Evolutionary conservation across 1,140 invertebrate genomes (phyloP).

Genomic region (Plutomurus gul): DNA sequence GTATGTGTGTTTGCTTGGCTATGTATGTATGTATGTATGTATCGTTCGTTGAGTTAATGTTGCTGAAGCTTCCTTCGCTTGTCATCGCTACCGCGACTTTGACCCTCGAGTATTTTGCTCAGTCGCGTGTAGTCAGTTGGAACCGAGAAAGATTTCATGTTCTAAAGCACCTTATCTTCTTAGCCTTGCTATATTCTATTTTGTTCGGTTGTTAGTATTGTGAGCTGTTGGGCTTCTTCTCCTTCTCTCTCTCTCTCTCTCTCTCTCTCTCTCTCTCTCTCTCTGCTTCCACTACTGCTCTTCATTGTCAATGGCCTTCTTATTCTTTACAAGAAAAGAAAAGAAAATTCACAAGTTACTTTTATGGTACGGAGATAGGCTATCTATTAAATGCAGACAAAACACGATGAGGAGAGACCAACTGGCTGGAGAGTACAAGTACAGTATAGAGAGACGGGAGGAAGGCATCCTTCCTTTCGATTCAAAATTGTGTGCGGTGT

Average conservation of each 20-base stretch:
- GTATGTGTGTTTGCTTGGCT: too few species aligned
- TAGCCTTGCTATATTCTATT: neutral
- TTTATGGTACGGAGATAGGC: neutral
- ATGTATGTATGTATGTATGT: too few species aligned
- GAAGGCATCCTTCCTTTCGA: slow-evolving; percentile 11
- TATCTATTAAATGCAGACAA: slow-evolving; percentile 27
- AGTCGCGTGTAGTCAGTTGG: slow-evolving; percentile 39
- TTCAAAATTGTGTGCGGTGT: slow-evolving; percentile 11
- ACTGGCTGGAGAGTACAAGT: neutral
- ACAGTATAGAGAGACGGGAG: neutral
- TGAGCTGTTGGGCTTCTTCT: neutral
- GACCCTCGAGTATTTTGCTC: slow-evolving; percentile 49
- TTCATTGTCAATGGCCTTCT: slow-evolving; percentile 32
- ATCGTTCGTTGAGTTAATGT: too few species aligned
- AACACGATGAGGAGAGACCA: neutral
- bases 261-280: neutral
- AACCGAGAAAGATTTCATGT: slow-evolving; percentile 42
- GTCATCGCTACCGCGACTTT: slow-evolving; percentile 38
- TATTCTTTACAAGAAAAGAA: slow-evolving; percentile 8
- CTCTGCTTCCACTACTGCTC: too few species aligned
- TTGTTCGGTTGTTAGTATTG: neutral
- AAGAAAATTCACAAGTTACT: slow-evolving; percentile 8
- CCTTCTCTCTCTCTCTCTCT: neutral
- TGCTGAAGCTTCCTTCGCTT: slow-evolving; percentile 17
- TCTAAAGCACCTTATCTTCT: slow-evolving; percentile 17